These are phyloP conservation scores for Alviniconcha marisindica DNA, from an alignment of 1,140 invertebrate genomes.

Conservation along the genomic window DNA sequence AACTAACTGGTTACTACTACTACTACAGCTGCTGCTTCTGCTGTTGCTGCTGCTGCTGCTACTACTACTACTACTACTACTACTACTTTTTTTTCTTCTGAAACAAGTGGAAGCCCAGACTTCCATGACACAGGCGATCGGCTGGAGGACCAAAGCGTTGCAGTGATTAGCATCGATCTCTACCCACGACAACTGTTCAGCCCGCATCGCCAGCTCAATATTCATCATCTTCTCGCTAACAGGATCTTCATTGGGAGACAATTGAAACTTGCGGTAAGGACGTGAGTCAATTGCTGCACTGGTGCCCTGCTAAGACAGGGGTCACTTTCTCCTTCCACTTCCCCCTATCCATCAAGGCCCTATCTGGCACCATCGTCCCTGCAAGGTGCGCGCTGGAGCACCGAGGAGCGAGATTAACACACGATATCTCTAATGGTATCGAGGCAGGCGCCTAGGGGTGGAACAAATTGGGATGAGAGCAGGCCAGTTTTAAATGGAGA, in stretches of 20 bases:
- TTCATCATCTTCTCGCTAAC: not conserved
- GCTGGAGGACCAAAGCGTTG: too few species aligned
- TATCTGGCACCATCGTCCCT: conserved; percentile 17
- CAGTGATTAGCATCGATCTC: too few species aligned
- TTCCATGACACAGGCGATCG: too few species aligned
- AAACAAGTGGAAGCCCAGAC: too few species aligned
- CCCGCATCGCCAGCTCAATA: too few species aligned
- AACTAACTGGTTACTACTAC: too few species aligned
- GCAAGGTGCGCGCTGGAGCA: conserved; percentile 20
- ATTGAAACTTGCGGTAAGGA: conserved; percentile 8
- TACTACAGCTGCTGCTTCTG: too few species aligned
- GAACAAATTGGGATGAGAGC: not conserved
- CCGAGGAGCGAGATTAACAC: conserved; percentile 25
- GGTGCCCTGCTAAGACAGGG: not conserved
- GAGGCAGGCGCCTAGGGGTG: too few species aligned
- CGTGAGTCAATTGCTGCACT: conserved; percentile 1
- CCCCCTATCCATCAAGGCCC: conserved; percentile 12
- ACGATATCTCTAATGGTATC: conserved; percentile 34
- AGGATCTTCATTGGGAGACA: conserved; percentile 24
- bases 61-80: too few species aligned
- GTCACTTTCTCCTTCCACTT: not conserved
- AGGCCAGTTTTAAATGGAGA: conserved; percentile 31
- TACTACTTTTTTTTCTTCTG: too few species aligned
- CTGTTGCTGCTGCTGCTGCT: too few species aligned
- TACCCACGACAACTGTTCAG: too few species aligned